Conservation (phyloP, 2,797 vertebrate species). For the Alauda arvensis region DNA sequence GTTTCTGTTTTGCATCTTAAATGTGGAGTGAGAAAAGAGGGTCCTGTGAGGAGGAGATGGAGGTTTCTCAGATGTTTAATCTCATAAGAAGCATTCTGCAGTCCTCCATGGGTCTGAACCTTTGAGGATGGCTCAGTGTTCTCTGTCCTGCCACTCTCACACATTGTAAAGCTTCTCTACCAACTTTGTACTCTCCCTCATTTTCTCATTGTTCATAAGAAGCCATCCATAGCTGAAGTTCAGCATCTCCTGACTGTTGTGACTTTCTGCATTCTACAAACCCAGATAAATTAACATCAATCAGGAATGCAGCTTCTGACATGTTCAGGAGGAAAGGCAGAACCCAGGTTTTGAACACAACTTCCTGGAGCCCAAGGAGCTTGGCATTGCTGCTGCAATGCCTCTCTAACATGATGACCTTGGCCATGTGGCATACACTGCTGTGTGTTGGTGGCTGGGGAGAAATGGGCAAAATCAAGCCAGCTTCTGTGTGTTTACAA, state of each 20-base stretch:
- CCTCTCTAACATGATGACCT: not conserved
- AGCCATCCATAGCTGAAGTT: not conserved
- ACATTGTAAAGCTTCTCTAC: not conserved
- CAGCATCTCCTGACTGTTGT: not conserved
- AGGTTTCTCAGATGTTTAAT: not conserved
- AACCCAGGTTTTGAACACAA: not conserved
- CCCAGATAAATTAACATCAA: not conserved
- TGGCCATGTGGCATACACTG: not conserved
- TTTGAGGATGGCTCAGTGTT: not conserved
- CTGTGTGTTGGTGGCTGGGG: not conserved
- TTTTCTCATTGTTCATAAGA: not conserved
- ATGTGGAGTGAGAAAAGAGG: not conserved
- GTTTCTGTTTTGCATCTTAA: not conserved
- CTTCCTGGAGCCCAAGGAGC: not conserved
- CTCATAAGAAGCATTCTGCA: not conserved
- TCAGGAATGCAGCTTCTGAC: not conserved
- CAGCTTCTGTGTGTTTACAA: not conserved
- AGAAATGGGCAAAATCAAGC: not conserved
- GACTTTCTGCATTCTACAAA: not conserved
- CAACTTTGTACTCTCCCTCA: not conserved
- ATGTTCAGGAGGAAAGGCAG: not conserved
- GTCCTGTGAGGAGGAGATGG: not conserved
- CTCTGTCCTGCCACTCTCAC: not conserved
- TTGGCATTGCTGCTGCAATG: not conserved
- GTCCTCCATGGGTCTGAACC: not conserved